Evolutionary conservation across 2,797 vertebrate genomes (phyloP), one percentile per base, ranked within the genome.

Genomic region (Gadopsis bispinosus): DNA sequence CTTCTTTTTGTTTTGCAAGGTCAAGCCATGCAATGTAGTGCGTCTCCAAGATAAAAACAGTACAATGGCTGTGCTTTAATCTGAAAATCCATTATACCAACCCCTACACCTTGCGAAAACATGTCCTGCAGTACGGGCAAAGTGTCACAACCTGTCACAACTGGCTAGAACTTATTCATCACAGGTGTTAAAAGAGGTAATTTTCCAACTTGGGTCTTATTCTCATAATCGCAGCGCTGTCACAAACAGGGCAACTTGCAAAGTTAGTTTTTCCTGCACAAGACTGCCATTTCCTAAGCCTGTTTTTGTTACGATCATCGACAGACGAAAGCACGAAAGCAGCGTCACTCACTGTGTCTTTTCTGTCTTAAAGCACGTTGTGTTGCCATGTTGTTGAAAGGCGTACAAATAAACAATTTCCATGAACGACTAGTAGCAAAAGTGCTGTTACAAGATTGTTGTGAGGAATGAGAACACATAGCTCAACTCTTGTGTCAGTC

Each of bases 391-490:
- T n/a, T n/a, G n/a, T n/a, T n/a, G n/a, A n/a, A n/a, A n/a, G n/a
- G n/a, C n/a, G n/a, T n/a, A n/a, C n/a, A n/a, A n/a, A n/a, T n/a
- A n/a, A n/a, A n/a, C n/a, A n/a, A n/a, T n/a, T 26, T 9, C 50
- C 19, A 39, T n/a, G 5, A 51, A 67, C 26, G 5, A 41, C 2
- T 2, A 0, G 5, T 16, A 17, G 7, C 50, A 41, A 41, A 73
- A n/a, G 41, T 4, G 1, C 17, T 10, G 5, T 47, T 33, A 55
- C 4, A 60, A 26, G 50, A 31, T n/a, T 33, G 68, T 48, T 66
- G 61, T 55, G 31, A 39, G 9, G n/a, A 45, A 69, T 53, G 7
- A 60, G 31, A 22, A 26, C 31, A 75, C n/a, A 65, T 54, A 54
- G 17, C 45, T 73, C 17, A 58, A 56, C 48, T 48, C 39, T 51